Conservation (phyloP, 2,113 vertebrate species). For the Perca flavescens region DNA sequence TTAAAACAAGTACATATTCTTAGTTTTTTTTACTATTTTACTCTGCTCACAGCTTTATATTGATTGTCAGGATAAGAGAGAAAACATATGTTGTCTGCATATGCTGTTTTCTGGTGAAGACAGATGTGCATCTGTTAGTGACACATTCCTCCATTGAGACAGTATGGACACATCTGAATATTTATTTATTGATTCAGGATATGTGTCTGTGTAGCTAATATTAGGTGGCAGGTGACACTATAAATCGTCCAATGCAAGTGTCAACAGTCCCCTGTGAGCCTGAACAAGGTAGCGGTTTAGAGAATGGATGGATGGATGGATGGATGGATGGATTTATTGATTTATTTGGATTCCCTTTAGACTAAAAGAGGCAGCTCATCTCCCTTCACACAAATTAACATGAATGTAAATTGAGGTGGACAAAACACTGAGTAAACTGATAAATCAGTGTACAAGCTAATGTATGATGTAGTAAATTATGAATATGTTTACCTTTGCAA, state of each 20-base stretch:
- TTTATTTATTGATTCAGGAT: neutral
- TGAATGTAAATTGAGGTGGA: neutral
- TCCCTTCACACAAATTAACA: neutral
- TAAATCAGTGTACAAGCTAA: neutral
- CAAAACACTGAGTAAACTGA: neutral
- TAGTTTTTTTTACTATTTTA: conserved; percentile 1
- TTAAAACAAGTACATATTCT: conserved; percentile 1
- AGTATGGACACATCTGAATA: no score
- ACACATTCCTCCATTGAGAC: neutral
- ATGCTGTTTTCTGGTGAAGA: no score
- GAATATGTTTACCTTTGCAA: neutral
- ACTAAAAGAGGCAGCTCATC: conserved; percentile 14
- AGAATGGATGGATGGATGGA: no score
- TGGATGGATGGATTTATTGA: no score
- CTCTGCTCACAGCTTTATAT: neutral
- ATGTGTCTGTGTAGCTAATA: neutral
- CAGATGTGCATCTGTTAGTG: neutral
- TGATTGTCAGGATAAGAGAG: neutral
- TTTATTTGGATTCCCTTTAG: conserved; percentile 23
- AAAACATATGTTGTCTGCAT: no score
- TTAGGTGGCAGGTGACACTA: neutral
- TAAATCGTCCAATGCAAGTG: no score
- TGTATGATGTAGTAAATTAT: neutral
- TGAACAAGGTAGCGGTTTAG: no score
- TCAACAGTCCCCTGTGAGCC: no score